Conservation (phyloP, 2,113 vertebrate genomes). For the Labrus mixtus region DNA sequence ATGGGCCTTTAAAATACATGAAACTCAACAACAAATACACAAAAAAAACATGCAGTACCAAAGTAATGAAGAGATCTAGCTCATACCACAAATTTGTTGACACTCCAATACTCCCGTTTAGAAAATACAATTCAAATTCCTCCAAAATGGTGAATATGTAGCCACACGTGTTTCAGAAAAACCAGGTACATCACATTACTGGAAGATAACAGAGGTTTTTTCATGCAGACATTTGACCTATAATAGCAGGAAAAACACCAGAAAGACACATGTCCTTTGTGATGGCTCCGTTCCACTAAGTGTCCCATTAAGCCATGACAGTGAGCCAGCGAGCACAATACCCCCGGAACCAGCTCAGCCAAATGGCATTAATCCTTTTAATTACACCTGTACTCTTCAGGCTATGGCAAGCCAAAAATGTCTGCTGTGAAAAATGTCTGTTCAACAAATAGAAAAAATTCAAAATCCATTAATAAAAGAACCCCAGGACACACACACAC, state of each 20-base stretch:
- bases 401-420: background rate
- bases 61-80: too few species aligned
- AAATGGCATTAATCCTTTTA: background rate
- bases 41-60: too few species aligned
- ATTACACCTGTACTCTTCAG: slow-evolving; percentile 5
- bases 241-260: background rate
- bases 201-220: background rate
- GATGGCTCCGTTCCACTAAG: background rate
- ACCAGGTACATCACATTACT: background rate
- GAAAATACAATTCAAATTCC: too few species aligned
- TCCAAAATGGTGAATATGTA: background rate
- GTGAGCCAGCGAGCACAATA: slow-evolving; percentile 3
- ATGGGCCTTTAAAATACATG: too few species aligned
- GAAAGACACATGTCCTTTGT: background rate
- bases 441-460: background rate
- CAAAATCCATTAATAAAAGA: background rate
- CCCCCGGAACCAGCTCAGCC: background rate
- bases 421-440: background rate
- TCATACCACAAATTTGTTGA: too few species aligned
- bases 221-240: background rate
- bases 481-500: background rate
- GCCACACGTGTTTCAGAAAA: background rate
- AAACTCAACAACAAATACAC: too few species aligned
- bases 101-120: too few species aligned
- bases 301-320: background rate